Evolutionary conservation across 2,888 invertebrate species (phyloP).

Genomic region (Piscicola geometra): DNA sequence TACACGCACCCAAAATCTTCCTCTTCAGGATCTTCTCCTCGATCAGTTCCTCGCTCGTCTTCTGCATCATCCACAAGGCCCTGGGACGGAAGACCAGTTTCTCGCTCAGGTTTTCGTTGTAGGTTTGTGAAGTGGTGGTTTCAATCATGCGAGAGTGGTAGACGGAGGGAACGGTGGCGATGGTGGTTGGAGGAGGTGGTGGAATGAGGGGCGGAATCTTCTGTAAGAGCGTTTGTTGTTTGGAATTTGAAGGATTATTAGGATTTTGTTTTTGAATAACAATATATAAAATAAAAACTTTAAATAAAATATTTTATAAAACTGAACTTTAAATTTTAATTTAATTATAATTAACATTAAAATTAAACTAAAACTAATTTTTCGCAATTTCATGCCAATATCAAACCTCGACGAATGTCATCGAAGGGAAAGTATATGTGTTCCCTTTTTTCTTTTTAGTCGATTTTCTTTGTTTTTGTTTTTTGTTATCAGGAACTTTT

Average conservation of each 20-base stretch:
- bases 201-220: too few species aligned
- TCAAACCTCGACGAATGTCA: background rate
- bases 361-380: too few species aligned
- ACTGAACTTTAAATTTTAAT: too few species aligned
- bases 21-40: slow-evolving; percentile 47
- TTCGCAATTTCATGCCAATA: too few species aligned
- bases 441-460: slow-evolving; percentile 22
- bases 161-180: background rate
- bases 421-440: background rate
- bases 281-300: too few species aligned
- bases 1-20: slow-evolving; percentile 46
- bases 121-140: background rate
- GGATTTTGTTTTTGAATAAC: too few species aligned
- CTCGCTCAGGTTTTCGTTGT: background rate
- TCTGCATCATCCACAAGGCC: slow-evolving; percentile 54
- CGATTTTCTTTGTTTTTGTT: slow-evolving; percentile 17
- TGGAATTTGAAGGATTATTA: too few species aligned
- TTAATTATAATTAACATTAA: too few species aligned
- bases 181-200: background rate
- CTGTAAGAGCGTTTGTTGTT: too few species aligned
- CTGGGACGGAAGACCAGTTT: slow-evolving; percentile 44
- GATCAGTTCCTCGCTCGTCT: slow-evolving; percentile 51
- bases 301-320: too few species aligned
- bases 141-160: slow-evolving; percentile 7
- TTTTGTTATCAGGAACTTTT: slow-evolving; percentile 29